phyloP scores from a whole-genome alignment of 2,888 invertebrate species.

The Apodemia mormo region DNA sequence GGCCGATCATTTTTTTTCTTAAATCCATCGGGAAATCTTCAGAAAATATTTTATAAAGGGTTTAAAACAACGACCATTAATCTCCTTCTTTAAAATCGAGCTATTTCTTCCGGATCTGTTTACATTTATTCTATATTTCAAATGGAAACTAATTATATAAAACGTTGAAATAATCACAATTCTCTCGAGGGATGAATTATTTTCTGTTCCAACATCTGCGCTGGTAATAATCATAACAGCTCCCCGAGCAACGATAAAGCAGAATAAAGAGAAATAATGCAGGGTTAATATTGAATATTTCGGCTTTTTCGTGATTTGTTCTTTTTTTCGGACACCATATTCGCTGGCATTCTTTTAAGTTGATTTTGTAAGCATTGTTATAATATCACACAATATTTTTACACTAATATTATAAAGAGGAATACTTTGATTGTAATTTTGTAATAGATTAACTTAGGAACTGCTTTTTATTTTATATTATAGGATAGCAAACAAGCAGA shows the following conservation, averaged over 20 bases:
- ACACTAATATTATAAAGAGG: too few species aligned
- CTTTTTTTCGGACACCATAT: neutral
- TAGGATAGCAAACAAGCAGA: too few species aligned
- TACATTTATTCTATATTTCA: conserved; percentile 24
- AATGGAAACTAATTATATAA: conserved; percentile 2
- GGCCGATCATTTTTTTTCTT: too few species aligned
- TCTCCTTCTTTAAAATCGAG: neutral
- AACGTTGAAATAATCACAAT: conserved; percentile 17
- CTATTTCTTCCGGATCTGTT: neutral
- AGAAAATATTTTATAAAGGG: neutral
- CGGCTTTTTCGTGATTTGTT: neutral
- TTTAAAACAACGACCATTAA: neutral
- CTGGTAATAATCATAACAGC: conserved; percentile 11
- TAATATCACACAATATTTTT: neutral
- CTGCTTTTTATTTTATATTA: too few species aligned
- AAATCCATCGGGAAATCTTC: too few species aligned
- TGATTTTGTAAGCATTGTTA: neutral
- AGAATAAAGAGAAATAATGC: conserved; percentile 14
- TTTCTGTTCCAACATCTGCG: conserved; percentile 16
- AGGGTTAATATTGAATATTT: conserved; percentile 9
- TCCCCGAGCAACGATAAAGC: conserved; percentile 10
- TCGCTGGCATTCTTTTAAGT: neutral
- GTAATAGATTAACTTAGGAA: too few species aligned
- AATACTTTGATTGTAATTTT: too few species aligned
- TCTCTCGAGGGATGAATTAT: conserved; percentile 13